Base-by-base conservation (phyloP, 2,113 vertebrate genomes). In the Fulmarus glacialis region DNA sequence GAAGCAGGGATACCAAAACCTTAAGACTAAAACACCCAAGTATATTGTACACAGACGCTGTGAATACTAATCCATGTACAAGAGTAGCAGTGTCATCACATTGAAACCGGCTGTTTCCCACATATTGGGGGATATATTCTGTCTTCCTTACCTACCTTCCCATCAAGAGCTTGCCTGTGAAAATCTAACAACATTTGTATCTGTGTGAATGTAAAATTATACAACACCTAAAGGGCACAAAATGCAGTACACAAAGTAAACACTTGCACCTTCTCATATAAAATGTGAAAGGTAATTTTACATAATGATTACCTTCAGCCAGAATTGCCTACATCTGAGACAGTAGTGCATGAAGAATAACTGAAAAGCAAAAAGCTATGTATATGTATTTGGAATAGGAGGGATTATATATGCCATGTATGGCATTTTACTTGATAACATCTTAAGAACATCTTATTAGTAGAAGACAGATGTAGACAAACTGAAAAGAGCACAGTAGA, bases 261-360 rank as follows among this genome's bases (percentile, higher is more conserved):
- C 42, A 68, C 30, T 74, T 64, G 6, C 3, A 84, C 53, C 22
- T 92, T 80, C 45, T 73, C 47, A 53, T 42, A 77, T 6, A 50
- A 93, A 94, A 87, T 30, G 24, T 52, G 62, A 84, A 87, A 91
- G 29, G n/a, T 50, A 90, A 67, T 89, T 96, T 84, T 79, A 63
- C 45, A 24, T 85, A 87, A 82, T 77, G 3, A 79, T 87, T 78
- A 56, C 21, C n/a, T 90, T 90, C 75, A 74, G n/a, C 15, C 7
- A 40, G 48, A 75, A 92, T 70, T 90, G 30, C 30, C 82, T 71
- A 34, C 16, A 75, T 72, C 18, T 72, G n/a, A 58, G 36, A 78
- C 26, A 91, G 23, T 4, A 89, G 55, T 15, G 12, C n/a, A 56
- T 68, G 67, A 85, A 90, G 70, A 38, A 72, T 32, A 79, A 74